phyloP scores from a whole-genome alignment of 1,140 invertebrate species.

The Antheraea mylitta region DNA sequence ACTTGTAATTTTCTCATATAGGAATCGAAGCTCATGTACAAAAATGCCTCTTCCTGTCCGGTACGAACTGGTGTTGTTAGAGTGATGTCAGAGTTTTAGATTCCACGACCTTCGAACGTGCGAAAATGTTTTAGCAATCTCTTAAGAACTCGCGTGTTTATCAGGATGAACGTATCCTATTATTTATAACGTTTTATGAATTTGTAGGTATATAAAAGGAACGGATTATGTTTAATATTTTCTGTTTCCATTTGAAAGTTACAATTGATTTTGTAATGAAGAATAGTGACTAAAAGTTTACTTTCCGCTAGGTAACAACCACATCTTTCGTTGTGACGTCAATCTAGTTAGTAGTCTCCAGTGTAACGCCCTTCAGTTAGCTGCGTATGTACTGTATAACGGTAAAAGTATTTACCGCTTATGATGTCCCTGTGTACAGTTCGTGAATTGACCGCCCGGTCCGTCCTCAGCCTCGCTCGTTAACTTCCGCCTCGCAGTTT shows the following conservation, averaged over 20 bases:
- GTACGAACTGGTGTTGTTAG: too few relatives aligned
- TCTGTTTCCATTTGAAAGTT: neutral
- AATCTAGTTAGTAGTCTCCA: neutral
- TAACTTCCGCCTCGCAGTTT: slow-evolving; percentile 68
- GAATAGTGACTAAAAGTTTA: neutral
- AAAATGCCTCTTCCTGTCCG: too few relatives aligned
- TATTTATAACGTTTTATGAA: too few relatives aligned
- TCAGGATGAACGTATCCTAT: too few relatives aligned
- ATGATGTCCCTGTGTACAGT: slow-evolving; percentile 45
- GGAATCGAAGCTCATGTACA: too few relatives aligned
- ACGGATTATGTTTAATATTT: neutral
- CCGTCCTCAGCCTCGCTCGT: slow-evolving; percentile 69
- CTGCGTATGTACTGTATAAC: neutral
- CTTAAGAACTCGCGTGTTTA: too few relatives aligned
- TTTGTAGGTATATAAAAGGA: neutral
- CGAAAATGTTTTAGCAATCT: too few relatives aligned
- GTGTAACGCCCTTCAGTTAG: slow-evolving; percentile 13
- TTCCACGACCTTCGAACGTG: too few relatives aligned
- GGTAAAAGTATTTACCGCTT: slow-evolving; percentile 27
- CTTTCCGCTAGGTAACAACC: neutral
- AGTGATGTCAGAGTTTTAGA: too few relatives aligned
- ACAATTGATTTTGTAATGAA: neutral
- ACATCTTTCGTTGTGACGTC: neutral
- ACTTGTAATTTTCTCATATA: too few relatives aligned
- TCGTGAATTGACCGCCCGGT: slow-evolving; percentile 63